Evolutionary conservation across 2,113 vertebrate species (phyloP), one percentile per base, ranked within the genome.

Genomic region (Cephalopholis sonnerati): DNA sequence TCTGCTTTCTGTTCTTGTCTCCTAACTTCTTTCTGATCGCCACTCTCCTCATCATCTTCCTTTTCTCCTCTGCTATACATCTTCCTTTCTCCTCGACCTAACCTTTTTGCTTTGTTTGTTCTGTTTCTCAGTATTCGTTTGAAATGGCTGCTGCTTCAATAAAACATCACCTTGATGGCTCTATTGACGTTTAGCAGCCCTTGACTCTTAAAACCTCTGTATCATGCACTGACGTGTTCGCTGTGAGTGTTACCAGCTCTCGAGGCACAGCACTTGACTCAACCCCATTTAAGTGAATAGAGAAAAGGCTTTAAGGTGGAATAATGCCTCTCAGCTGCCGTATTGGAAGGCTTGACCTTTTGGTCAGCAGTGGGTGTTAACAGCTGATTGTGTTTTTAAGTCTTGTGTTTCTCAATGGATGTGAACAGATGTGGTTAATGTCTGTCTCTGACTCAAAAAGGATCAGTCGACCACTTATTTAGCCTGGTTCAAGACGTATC

Each of bases 171-270:
- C 84, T 77, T 63, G 58, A 70, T 72, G 79, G 87, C 78, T 76
- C 58, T 86, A 61, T 79, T 69, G 81, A 80, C 13, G 29, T 64
- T 75, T 64, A 64, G 64, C 48, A n/a, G 71, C 48, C 63, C 67
- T 79, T 22, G 59, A 87, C 82, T 87, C 82, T 81, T 51, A 55
- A 86, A 71, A 32, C 87, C 50, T 59, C 53, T 32, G 57, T 76
- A 39, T 76, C 76, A 85, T 57, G 69, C 65, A 58, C 36, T 54
- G 82, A 80, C 74, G 81, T 76, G 73, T 79, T 84, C 70, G 66
- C 75, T 55, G 62, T 75, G 69, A 86, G 79, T 77, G 77, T 79
- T 67, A 74, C 64, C 63, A 62, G 79, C 87, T 83, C 76, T 87
- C 27, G 10, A 85, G 58, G 59, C 46, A 25, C 50, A 25, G 69